Base-by-base conservation (phyloP, 2,888 invertebrate species). In the Parnassius glacialis region DNA sequence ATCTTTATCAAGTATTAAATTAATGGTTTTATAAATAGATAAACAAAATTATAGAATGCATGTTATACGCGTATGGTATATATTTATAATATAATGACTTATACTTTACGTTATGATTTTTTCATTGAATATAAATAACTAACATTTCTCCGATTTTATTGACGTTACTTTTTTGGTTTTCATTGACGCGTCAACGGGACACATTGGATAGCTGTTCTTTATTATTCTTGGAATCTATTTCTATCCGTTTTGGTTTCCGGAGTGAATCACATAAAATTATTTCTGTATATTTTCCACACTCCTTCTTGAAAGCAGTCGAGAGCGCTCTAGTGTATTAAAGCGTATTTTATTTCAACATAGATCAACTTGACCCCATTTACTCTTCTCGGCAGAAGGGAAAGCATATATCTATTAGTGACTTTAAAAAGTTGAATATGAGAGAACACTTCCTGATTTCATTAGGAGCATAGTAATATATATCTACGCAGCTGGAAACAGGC, bases 281-380 rank as follows among this genome's bases (percentile, higher is more conserved):
- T 79, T 78, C 73, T 73, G 75, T 75, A 67, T 74, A 72, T 76
- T 79, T 79, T 74, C 68, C 67, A 69, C 71, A 66, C 70, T 45
- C 34, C 53, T 34, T 72, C 65, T 61, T 59, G 59, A 53, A 59
- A 13, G 45, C 51, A 13, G 11, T 10, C 41, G 56, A 42, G 57
- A 52, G 47, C 56, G 57, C 47, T 20, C 20, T 10, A 9, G 10
- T 45, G 52, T 52, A 55, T 57, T 61, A 45, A 57, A 57, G 45
- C 56, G 54, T 45, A 47, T 63, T 63, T 56, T 59, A 59, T 59
- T 59, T 59, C 51, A 47, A 56, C 59, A 59, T 59, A 63, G 59
- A 63, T 59, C 62, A 63, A 63, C 62, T 63, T 63, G 62, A 63
- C 62, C 62, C 47, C 59, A 25, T 55, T 56, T 45, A 41, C 34